Percentiles rank a stretch among this genome's conserved stretches.
Conservation (phyloP, 2,888 invertebrate genomes). For the Diloba caeruleocephala region DNA sequence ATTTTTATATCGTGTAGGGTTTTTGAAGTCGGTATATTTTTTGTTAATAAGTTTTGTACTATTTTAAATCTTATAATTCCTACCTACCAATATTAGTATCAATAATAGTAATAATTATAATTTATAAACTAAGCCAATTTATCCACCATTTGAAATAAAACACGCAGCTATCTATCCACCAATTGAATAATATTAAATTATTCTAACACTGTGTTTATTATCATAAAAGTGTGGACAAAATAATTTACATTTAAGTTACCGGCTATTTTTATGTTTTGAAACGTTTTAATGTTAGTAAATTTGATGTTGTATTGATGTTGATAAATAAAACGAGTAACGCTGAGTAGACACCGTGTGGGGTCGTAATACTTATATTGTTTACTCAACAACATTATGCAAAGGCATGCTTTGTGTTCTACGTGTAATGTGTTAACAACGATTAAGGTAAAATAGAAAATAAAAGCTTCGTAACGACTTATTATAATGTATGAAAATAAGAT, state of each 20-base stretch:
- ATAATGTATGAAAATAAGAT: too few relatives aligned
- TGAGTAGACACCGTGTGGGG: slow-evolving; percentile 22
- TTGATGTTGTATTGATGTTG: background rate
- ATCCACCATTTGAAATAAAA: too few relatives aligned
- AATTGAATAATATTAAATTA: slow-evolving; percentile 9
- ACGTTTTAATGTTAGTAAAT: background rate
- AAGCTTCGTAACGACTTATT: background rate
- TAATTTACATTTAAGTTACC: background rate
- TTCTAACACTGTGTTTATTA: slow-evolving; percentile 2
- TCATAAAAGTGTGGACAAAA: slow-evolving; percentile 2
- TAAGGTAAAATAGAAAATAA: background rate
- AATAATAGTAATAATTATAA: background rate
- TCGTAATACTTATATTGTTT: slow-evolving; percentile 23
- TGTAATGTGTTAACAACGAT: slow-evolving; percentile 12
- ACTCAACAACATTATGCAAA: slow-evolving; percentile 20
- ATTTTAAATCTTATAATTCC: too few relatives aligned
- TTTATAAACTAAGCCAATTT: background rate
- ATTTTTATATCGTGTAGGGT: too few relatives aligned
- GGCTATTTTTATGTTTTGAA: background rate
- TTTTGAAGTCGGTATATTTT: too few relatives aligned
- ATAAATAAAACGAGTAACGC: background rate
- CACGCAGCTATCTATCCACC: too few relatives aligned
- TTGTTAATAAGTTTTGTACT: too few relatives aligned
- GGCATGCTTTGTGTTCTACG: slow-evolving; percentile 9
- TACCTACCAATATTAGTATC: too few relatives aligned